A percentile compares a stretch with the other conserved stretches of the same genome.
These are phyloP conservation scores for Macrobrachium rosenbergii DNA, from an alignment of 1,140 invertebrate genomes.

Conservation along the genomic window DNA sequence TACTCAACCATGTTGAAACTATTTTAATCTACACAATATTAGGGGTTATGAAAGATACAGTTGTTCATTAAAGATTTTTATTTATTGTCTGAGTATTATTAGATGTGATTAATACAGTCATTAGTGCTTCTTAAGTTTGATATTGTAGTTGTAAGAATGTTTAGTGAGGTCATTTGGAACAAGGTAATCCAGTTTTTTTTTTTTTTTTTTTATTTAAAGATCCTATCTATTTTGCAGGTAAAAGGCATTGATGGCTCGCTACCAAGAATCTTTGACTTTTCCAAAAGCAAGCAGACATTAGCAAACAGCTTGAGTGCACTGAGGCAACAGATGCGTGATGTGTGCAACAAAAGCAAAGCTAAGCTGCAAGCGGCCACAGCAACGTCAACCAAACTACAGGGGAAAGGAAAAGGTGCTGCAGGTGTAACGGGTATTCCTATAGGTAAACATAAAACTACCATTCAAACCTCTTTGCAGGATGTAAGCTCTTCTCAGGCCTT, in stretches of 20 bases:
- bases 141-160: no score
- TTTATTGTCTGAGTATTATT: no score
- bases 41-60: no score
- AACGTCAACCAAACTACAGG: neutral
- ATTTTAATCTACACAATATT: no score
- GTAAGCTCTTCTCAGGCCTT: neutral
- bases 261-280: constrained; percentile 18
- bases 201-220: no score
- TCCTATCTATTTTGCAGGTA: constrained; percentile 12
- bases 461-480: neutral
- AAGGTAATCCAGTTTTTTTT: no score
- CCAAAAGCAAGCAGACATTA: constrained; percentile 7
- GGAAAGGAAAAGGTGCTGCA: neutral
- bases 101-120: no score
- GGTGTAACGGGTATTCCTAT: neutral
- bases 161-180: no score
- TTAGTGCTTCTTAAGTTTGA: no score
- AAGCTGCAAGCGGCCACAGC: neutral
- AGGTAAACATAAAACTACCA: constrained; percentile 24
- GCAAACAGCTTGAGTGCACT: constrained; percentile 37
- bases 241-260: constrained; percentile 20
- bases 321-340: constrained; percentile 9
- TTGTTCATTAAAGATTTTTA: no score
- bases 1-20: no score
- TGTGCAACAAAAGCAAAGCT: constrained; percentile 11